These are phyloP conservation scores for Heliconius hortense DNA, from an alignment of 2,888 invertebrate species.

Conservation along the genomic window DNA sequence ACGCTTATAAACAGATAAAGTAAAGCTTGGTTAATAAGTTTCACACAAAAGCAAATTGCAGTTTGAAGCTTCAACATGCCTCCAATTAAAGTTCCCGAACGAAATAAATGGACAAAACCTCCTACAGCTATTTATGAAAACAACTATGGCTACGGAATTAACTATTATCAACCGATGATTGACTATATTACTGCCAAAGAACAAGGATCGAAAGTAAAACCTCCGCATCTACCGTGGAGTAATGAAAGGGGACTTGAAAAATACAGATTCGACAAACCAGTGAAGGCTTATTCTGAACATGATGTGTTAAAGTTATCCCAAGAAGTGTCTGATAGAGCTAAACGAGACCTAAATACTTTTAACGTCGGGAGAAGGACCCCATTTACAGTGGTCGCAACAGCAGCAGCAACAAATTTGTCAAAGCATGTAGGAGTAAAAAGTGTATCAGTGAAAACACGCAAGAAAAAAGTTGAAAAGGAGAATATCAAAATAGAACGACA, in stretches of 20 bases:
- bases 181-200: slow-evolving; percentile 90
- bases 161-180: slow-evolving; percentile 93
- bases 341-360: slow-evolving; percentile 83
- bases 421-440: slow-evolving; percentile 84
- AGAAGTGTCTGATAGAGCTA: slow-evolving; percentile 86
- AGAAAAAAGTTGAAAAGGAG: slow-evolving; percentile 70
- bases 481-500: slow-evolving; percentile 68
- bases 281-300: slow-evolving; percentile 85
- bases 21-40: slow-evolving; percentile 53
- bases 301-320: slow-evolving; percentile 86
- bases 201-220: slow-evolving; percentile 64
- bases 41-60: slow-evolving; percentile 43
- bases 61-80: slow-evolving; percentile 54
- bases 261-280: slow-evolving; percentile 84
- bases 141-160: slow-evolving; percentile 92
- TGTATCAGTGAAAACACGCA: slow-evolving; percentile 72
- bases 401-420: slow-evolving; percentile 83
- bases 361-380: slow-evolving; percentile 83
- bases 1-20: slow-evolving; percentile 59
- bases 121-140: slow-evolving; percentile 88
- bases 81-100: slow-evolving; percentile 72
- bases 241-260: slow-evolving; percentile 86
- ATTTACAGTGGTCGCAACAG: slow-evolving; percentile 83
- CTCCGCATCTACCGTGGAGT: slow-evolving; percentile 88
- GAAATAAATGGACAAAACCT: slow-evolving; percentile 79